Percentiles rank a stretch among this genome's conserved stretches.
phyloP scores from a whole-genome alignment of 2,113 vertebrate species.

The Micronycteris hirsuta region DNA sequence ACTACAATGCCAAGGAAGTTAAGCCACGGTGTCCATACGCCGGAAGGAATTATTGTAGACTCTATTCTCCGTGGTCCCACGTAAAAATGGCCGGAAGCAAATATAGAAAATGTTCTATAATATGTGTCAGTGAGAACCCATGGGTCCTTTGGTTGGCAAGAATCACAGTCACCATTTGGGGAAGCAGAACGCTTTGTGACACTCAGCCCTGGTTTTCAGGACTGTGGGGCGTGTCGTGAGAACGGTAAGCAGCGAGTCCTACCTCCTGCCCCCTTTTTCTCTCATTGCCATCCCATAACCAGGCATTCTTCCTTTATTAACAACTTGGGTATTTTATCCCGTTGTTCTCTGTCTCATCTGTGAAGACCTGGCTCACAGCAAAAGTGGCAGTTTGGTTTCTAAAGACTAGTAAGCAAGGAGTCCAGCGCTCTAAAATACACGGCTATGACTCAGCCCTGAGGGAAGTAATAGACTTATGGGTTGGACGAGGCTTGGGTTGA shows the following conservation, averaged over 20 bases:
- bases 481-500: background rate
- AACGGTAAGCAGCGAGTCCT: too few relatives aligned
- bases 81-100: background rate
- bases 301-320: background rate
- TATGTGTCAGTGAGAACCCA: background rate
- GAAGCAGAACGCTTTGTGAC: accelerated
- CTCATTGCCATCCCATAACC: too few relatives aligned
- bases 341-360: background rate
- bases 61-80: background rate
- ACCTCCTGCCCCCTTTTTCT: background rate
- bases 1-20: too few relatives aligned
- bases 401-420: background rate
- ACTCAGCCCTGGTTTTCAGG: background rate
- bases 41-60: background rate
- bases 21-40: background rate
- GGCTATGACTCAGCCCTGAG: background rate
- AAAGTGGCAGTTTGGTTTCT: background rate
- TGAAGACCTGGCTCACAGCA: background rate
- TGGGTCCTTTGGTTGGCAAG: background rate
- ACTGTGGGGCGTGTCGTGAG: accelerated
- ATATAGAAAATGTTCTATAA: background rate
- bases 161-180: background rate
- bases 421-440: background rate
- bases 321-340: background rate
- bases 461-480: background rate